Conservation (phyloP, 2,797 vertebrate genomes). For the Gobionotothen gibberifrons region DNA sequence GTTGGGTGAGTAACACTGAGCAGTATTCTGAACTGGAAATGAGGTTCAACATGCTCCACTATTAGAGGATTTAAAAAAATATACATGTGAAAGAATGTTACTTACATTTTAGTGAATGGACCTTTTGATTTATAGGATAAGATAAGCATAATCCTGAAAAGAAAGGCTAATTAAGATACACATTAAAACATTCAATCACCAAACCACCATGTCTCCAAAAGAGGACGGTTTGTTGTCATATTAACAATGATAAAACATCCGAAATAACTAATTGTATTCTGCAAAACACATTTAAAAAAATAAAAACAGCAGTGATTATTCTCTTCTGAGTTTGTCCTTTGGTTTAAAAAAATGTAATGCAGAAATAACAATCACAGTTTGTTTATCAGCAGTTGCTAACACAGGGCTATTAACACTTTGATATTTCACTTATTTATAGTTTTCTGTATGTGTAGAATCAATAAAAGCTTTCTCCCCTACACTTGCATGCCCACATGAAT, state of each 20-base stretch:
- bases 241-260: background rate
- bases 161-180: background rate
- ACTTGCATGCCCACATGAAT: background rate
- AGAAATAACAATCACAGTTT: background rate
- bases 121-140: background rate
- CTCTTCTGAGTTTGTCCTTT: background rate
- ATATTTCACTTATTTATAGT: background rate
- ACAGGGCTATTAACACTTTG: background rate
- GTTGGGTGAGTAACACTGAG: constrained; percentile 36
- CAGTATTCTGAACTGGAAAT: constrained; percentile 32
- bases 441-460: background rate
- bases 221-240: background rate
- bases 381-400: background rate
- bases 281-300: background rate
- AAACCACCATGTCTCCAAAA: background rate
- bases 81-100: background rate
- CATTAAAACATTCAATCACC: background rate
- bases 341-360: background rate
- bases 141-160: constrained; percentile 12
- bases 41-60: constrained; percentile 5
- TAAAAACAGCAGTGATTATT: background rate
- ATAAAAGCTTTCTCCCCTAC: background rate
- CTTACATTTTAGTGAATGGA: background rate
- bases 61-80: constrained; percentile 14
- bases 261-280: background rate